Evolutionary conservation across 2,113 vertebrate genomes (phyloP), one percentile per base, ranked within the genome.

Genomic region (Amphiprion ocellaris): DNA sequence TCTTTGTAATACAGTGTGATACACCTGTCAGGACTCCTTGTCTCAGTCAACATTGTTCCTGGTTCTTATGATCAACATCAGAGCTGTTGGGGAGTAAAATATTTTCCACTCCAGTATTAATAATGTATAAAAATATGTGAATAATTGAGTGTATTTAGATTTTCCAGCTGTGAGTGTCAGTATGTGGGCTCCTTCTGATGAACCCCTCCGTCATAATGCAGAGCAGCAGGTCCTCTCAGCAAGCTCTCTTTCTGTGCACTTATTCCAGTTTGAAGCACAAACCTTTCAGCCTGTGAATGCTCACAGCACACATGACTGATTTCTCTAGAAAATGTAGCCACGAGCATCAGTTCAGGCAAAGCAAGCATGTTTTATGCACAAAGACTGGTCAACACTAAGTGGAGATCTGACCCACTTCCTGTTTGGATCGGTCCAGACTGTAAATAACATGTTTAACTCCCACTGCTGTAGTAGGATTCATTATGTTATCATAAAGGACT

Each of bases 281-380:
- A 39, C 46, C 17, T 59, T 60, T 53, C 47, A 17, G 4, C 41
- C 33, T 21, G 1, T 86, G 60, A 81, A 72, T 46, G 59, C 53
- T 14, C 63, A 65, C 11, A 0, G 5, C 68, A 54, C 80, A 37
- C 64, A 73, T 26, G 7, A 78, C 60, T 0, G 33, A 44, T 37
- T 71, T 76, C 83, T 71, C 67, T 69, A 7, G 59, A 37, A 39
- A n/a, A 10, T 9, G 11, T 14, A 12, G 74, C 82, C 26, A 44
- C 3, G 0, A 60, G 46, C 70, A 21, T 17, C 44, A n/a, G 10
- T 49, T 58, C 61, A 52, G 47, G 33, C n/a, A 2, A 14, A 44
- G 41, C 10, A 12, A 14, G 65, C 10, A 10, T 23, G 4, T 23
- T 63, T 49, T 2, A 1, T 3, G 4, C 33, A 37, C 33, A 8